phyloP scores from a whole-genome alignment of 2,888 invertebrate genomes.

The Heterodera filipjevi region DNA sequence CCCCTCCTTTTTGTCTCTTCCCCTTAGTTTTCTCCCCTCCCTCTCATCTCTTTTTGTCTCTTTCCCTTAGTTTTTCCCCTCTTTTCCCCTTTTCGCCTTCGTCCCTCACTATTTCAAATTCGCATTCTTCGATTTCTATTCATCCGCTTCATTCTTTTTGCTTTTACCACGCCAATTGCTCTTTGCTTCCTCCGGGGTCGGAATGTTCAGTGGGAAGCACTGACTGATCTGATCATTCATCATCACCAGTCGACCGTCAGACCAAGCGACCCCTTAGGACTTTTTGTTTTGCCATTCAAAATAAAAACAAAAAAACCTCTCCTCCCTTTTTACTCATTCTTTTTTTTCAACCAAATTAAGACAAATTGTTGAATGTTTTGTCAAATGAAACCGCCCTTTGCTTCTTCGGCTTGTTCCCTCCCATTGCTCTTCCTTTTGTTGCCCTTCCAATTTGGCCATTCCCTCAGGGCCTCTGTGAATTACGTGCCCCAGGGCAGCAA shows the following conservation, averaged over 20 bases:
- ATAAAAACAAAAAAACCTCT: background rate
- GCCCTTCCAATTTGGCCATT: slow-evolving; percentile 5
- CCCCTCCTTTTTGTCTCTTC: background rate
- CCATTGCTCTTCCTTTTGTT: background rate
- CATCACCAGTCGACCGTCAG: background rate
- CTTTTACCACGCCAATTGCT: slow-evolving; percentile 1
- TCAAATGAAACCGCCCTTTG: background rate
- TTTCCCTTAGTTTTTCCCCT: background rate
- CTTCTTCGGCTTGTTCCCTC: background rate
- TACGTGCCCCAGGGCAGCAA: slow-evolving; percentile 54
- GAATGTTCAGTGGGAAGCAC: background rate
- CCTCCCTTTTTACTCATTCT: no score
- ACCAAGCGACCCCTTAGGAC: background rate
- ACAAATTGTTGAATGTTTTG: background rate
- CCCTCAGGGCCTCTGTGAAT: slow-evolving; percentile 45
- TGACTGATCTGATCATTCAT: background rate
- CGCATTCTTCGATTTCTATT: background rate
- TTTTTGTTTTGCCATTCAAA: background rate
- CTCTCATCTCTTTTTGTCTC: background rate
- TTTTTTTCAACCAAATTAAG: no score
- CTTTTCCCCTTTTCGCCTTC: background rate
- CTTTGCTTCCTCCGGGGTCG: slow-evolving; percentile 9
- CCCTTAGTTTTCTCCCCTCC: background rate
- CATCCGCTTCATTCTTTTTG: background rate
- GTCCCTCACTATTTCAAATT: background rate